These are phyloP conservation scores for Paragorgia papillata DNA, from an alignment of 92 coral and sea anemone species.

Conservation along the genomic window DNA sequence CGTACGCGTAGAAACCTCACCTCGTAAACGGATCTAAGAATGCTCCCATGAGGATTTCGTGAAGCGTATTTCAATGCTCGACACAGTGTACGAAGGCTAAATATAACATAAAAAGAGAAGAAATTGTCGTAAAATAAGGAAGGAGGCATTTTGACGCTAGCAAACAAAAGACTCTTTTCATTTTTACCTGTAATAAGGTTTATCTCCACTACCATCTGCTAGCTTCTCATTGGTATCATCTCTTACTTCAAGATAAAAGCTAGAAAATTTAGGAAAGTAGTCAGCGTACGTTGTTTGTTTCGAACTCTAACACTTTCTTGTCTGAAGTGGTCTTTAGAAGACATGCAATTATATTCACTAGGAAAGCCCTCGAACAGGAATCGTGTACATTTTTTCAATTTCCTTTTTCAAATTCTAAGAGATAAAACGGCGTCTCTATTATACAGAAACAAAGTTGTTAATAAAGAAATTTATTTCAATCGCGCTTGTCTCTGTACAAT, in stretches of 20 bases:
- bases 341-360: too few relatives aligned
- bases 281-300: too few relatives aligned
- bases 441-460: too few relatives aligned
- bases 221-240: constrained; percentile 80
- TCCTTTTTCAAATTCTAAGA: too few relatives aligned
- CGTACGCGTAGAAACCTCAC: constrained; percentile 60
- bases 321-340: too few relatives aligned
- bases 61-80: constrained; percentile 90
- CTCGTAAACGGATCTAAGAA: constrained; percentile 92
- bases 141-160: not conserved
- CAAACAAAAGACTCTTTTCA: too few relatives aligned
- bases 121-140: not conserved
- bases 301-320: too few relatives aligned
- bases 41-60: constrained; percentile 81
- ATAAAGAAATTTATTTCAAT: too few relatives aligned
- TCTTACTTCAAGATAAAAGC: constrained; percentile 79
- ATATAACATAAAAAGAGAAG: not conserved
- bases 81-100: constrained; percentile 88
- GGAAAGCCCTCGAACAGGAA: too few relatives aligned
- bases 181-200: constrained; percentile 94
- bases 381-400: too few relatives aligned
- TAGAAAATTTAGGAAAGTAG: constrained; percentile 1
- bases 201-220: constrained; percentile 94
- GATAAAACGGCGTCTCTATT: too few relatives aligned
- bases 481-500: too few relatives aligned